Percentiles rank a stretch among this genome's conserved stretches.
phyloP scores from a whole-genome alignment of 92 coral and sea anemone genomes.

The Porites rus region DNA sequence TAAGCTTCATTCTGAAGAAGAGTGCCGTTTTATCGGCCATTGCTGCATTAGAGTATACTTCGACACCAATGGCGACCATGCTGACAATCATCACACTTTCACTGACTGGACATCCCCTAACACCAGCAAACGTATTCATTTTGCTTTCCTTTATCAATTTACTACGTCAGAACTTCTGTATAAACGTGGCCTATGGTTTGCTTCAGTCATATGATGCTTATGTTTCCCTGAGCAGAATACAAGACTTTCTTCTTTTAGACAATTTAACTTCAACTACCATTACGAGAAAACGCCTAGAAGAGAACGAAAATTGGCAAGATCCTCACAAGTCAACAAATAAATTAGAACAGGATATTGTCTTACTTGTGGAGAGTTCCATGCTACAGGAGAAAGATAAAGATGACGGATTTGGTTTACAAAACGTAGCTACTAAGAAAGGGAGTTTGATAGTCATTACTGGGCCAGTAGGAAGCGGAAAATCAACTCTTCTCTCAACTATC shows the following conservation, averaged over 20 bases:
- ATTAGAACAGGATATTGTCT: neutral
- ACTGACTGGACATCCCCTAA: neutral
- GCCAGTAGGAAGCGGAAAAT: neutral
- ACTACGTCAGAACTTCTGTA: neutral
- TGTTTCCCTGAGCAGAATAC: neutral
- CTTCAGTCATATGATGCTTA: neutral
- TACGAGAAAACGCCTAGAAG: neutral
- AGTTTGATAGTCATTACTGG: neutral
- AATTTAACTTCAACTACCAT: neutral
- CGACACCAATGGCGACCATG: neutral
- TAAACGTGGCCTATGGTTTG: neutral
- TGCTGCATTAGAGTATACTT: neutral
- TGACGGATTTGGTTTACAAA: neutral
- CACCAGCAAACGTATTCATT: neutral
- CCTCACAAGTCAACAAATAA: neutral
- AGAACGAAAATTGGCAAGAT: neutral
- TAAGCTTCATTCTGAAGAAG: neutral
- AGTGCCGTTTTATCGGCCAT: neutral
- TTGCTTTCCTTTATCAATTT: neutral
- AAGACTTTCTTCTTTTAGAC: constrained; percentile 1
- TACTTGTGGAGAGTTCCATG: neutral
- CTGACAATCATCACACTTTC: neutral
- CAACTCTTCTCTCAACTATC: neutral
- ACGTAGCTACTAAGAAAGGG: neutral
- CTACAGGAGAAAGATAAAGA: neutral